A percentile compares a stretch with the other conserved stretches of the same genome.
Evolutionary conservation across 2,888 invertebrate species (phyloP).

Genomic region (Drosophila infuscata): DNA sequence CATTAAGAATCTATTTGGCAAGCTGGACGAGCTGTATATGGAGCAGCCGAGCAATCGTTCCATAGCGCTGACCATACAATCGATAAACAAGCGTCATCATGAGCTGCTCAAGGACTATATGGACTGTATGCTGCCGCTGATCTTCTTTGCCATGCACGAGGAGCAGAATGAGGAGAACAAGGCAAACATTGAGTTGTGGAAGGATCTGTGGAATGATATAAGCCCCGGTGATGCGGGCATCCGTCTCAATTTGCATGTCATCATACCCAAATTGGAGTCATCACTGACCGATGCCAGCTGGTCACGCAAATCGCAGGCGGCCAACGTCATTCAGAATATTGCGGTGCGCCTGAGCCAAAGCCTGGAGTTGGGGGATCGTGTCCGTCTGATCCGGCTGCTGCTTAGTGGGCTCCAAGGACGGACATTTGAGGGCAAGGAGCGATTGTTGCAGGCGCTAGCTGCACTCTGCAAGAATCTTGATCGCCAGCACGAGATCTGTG

Average conservation of each 20-base stretch:
- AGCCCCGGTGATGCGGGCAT: constrained; percentile 96
- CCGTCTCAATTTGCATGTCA: constrained; percentile 90
- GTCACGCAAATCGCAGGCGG: constrained; percentile 95
- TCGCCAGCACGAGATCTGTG: constrained; percentile 87
- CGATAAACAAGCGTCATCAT: constrained; percentile 93
- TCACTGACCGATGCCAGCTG: constrained; percentile 94
- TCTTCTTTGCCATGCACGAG: constrained; percentile 96
- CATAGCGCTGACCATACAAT: constrained; percentile 91
- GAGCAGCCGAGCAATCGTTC: constrained; percentile 91
- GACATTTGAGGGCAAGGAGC: constrained; percentile 96
- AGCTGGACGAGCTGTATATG: constrained; percentile 87
- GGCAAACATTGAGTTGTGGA: constrained; percentile 90
- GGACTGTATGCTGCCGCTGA: constrained; percentile 90
- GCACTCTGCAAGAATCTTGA: constrained; percentile 87
- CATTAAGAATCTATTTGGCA: constrained; percentile 87
- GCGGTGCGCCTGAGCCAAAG: constrained; percentile 89
- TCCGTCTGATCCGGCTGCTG: constrained; percentile 88
- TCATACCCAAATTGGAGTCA: constrained; percentile 89
- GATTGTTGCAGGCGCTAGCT: constrained; percentile 91
- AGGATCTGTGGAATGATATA: constrained; percentile 95
- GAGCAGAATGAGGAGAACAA: constrained; percentile 88
- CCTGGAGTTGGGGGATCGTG: constrained; percentile 88
- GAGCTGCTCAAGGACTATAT: constrained; percentile 93
- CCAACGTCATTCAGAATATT: constrained; percentile 92
- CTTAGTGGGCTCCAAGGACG: constrained; percentile 91